Evolutionary conservation across 2,797 vertebrate species (phyloP).

Genomic region (Cebuella pygmaea): DNA sequence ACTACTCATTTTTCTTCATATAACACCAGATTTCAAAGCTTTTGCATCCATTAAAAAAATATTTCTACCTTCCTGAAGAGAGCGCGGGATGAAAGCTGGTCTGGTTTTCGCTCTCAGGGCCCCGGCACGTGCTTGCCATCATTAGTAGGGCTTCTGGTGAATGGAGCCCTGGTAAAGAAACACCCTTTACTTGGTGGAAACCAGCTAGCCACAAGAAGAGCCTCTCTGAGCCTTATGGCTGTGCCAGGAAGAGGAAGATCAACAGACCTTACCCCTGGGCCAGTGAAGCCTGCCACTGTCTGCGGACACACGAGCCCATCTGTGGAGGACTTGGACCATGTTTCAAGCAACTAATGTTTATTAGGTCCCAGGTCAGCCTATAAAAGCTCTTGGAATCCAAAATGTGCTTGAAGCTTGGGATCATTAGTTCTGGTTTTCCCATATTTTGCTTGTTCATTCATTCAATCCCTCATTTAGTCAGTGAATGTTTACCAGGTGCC

Average conservation of each 20-base stretch:
- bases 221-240: not conserved
- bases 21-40: not conserved
- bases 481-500: not conserved
- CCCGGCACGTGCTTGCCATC: not conserved
- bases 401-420: not conserved
- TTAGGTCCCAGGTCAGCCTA: not conserved
- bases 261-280: not conserved
- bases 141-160: not conserved
- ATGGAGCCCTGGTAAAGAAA: not conserved
- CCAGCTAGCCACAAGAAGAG: rapidly evolving
- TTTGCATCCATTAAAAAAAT: not conserved
- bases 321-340: not conserved
- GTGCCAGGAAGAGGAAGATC: not conserved
- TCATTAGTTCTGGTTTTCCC: not conserved
- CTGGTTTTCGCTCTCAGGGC: not conserved
- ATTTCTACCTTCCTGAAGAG: not conserved
- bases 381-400: conserved; percentile 21
- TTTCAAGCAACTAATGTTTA: not conserved
- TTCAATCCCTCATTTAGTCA: not conserved
- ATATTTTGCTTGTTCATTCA: not conserved
- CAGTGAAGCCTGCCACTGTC: not conserved
- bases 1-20: not conserved
- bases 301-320: not conserved
- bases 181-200: rapidly evolving
- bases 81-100: not conserved